Evolutionary conservation across 2,888 invertebrate genomes (phyloP), one percentile per base, ranked within the genome.

Genomic region (Seira sanloemensis): DNA sequence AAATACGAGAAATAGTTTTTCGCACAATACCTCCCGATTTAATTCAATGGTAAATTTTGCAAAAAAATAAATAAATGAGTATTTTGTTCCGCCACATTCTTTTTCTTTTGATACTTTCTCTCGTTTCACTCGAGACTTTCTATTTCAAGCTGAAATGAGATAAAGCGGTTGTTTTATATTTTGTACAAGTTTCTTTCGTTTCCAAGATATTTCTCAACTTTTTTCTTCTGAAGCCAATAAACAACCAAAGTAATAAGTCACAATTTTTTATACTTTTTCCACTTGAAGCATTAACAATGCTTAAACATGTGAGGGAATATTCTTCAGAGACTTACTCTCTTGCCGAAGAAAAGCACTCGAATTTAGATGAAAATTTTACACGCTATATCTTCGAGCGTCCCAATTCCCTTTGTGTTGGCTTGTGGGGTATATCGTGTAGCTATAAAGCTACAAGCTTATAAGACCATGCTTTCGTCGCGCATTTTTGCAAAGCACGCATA

Each of bases 211-310:
- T 78, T 79, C 66, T 54, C 24, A 73, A 73, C 58, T 58, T 72
- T 69, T n/a, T 50, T 54, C 16, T 68, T 78, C 25, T 79, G 19
- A 72, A 50, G 72, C 73, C 66, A 79, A 72, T 66, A 74, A 79
- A 78, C 79, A 73, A 79, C 73, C 66, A 66, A 73, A 67, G 73
- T 73, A 74, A 78, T 79, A 73, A 79, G 79, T 79, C 79, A 79
- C 74, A 66, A 79, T 54, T 79, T 79, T 58, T 79, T 79, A 79
- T 79, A 72, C 73, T 65, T 18, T 4, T 37, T 37, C 78, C 71
- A 78, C 78, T 78, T 78, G 69, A n/a, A n/a, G 21, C 37, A 78
- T 79, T 72, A 79, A 46, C 26, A 54, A 66, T 76, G 27, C 67
- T 76, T 76, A 66, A 46, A 76, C n/a, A n/a, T n/a, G 37, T 66